Percentiles rank a stretch among this genome's conserved stretches.
Evolutionary conservation across 37 sponge, comb jelly and placozoan genomes (phyloP).

Genomic region (Diacarnus erythraeanus): DNA sequence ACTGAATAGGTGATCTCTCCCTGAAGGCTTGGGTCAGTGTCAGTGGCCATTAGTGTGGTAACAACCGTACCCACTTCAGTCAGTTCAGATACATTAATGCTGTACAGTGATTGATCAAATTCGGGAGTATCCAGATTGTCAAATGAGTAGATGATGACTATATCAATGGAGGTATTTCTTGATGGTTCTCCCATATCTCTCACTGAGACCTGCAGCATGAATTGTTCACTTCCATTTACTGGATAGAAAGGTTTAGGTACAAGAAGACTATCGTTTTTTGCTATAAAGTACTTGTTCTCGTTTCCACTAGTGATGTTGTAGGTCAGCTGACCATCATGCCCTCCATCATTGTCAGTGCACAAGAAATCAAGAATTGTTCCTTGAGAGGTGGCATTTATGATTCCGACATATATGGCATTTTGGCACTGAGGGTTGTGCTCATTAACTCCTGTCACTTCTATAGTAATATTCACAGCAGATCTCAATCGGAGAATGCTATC

Average conservation of each 20-base stretch:
- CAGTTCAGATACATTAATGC: conserved; percentile 30
- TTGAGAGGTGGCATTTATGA: conserved; percentile 16
- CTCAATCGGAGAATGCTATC: conserved; percentile 40
- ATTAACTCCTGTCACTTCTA: conserved; percentile 60
- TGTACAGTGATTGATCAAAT: conserved; percentile 35
- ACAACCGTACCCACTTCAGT: conserved; percentile 42
- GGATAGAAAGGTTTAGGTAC: conserved; percentile 19
- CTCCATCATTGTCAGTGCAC: conserved; percentile 53
- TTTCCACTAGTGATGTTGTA: conserved; percentile 43
- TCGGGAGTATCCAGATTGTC: conserved; percentile 39
- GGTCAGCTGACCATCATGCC: conserved; percentile 26
- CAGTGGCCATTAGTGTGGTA: conserved; percentile 37
- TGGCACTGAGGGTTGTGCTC: conserved; percentile 50
- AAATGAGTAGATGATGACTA: conserved; percentile 44
- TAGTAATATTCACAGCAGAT: conserved; percentile 39
- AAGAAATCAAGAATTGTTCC: conserved; percentile 34
- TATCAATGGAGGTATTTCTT: conserved; percentile 17
- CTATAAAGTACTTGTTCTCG: conserved; percentile 14
- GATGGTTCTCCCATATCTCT: conserved; percentile 29
- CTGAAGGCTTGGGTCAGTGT: conserved; percentile 57
- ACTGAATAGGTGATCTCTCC: conserved; percentile 56
- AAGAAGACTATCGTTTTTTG: neutral
- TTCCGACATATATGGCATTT: conserved; percentile 43
- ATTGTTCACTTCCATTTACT: conserved; percentile 17
- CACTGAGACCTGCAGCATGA: conserved; percentile 33